A percentile compares a stretch with the other conserved stretches of the same genome.
Evolutionary conservation across 2,888 invertebrate species (phyloP).

Genomic region (Nezara viridula): DNA sequence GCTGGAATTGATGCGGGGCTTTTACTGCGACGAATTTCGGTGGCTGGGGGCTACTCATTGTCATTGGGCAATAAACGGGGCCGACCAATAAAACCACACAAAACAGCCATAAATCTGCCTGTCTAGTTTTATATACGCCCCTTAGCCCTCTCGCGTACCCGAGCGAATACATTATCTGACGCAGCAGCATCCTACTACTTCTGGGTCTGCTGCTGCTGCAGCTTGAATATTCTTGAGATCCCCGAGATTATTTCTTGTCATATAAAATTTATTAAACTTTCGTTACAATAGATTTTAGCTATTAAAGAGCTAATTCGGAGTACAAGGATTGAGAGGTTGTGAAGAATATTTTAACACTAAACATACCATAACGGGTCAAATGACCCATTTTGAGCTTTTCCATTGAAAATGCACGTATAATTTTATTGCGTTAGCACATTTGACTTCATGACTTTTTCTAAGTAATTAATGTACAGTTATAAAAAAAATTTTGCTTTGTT

Average conservation of each 20-base stretch:
- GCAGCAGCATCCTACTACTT: neutral
- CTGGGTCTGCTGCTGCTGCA: neutral
- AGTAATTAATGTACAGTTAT: no score
- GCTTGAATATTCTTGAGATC: neutral
- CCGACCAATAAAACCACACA: conserved; percentile 46
- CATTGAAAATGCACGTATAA: no score
- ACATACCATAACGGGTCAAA: no score
- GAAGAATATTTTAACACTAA: no score
- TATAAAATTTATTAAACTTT: neutral
- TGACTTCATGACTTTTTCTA: no score
- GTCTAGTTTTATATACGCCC: conserved; percentile 38
- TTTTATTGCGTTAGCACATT: no score
- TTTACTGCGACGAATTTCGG: conserved; percentile 44
- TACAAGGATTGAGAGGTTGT: no score
- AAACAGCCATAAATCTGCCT: conserved; percentile 34
- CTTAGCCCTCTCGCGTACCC: neutral
- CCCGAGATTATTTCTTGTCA: neutral
- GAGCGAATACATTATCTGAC: neutral
- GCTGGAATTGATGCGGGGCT: conserved; percentile 33
- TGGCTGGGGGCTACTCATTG: conserved; percentile 47
- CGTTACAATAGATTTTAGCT: neutral
- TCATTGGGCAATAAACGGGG: conserved; percentile 13
- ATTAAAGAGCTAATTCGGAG: no score
- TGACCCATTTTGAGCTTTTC: no score
- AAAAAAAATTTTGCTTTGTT: no score